Base-by-base conservation (phyloP, 2,797 vertebrate genomes). In the Pseudomugil tenellus region DNA sequence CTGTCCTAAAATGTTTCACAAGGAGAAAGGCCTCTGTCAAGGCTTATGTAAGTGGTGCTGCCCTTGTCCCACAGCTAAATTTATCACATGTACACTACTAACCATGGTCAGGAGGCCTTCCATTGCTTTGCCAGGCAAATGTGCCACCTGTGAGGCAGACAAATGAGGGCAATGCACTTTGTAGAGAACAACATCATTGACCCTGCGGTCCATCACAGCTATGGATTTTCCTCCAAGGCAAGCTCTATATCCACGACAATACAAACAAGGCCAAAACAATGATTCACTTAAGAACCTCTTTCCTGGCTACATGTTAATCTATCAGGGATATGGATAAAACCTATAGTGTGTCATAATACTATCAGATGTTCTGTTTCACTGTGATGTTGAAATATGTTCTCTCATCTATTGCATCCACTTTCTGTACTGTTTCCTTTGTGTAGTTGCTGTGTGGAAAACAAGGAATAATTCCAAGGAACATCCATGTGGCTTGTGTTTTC, bases 181-280 rank as follows among this genome's bases (percentile, higher is more conserved):
- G 74, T 67, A 39, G 78, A 89, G 84, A 89, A 92, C 81, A 91
- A 89, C 86, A 91, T 83, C 86, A 83, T 79, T 89, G 88, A 92
- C 91, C 87, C 75, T 58, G 53, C 51, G 57, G 67, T 72, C 84
- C 76, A 77, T 87, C 83, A 74, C 76, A 75, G 83, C 83, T 73
- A 89, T 84, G 87, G 80, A 88, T 86, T 87, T 83, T 75, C 77
- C 76, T 83, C 74, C 73, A 73, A 80, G 74, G 74, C 56, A 32
- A 73, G 81, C 78, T 63, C 71, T 81, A 77, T 73, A 85, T 84
- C 82, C 60, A 79, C 29, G 14, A 68, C 85, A 70, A 72, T 81
- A 87, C 65, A 76, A 79, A 80, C 79, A 87, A 77, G 67, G 74
- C 76, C 68, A 39, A 35, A 67, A 13, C 83, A 80, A 83, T 77